These are phyloP conservation scores for Dendroctonus ponderosae DNA, from an alignment of 1,140 invertebrate genomes.

Conservation along the genomic window DNA sequence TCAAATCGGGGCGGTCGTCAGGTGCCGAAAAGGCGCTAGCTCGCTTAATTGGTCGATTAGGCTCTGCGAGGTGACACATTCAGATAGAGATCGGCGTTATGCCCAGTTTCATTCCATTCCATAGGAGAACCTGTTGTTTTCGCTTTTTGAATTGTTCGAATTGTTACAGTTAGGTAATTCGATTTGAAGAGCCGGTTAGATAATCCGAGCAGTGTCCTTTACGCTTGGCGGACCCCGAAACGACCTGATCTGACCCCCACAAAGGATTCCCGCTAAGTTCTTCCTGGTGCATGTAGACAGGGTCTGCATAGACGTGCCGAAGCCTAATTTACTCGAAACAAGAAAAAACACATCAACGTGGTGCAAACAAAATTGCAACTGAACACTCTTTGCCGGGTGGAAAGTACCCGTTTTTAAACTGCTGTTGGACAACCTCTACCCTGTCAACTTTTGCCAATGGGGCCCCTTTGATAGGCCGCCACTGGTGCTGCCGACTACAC, in stretches of 20 bases:
- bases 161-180: too few relatives aligned
- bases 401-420: too few relatives aligned
- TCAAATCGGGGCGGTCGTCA: slow-evolving; percentile 19
- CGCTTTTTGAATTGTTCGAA: too few relatives aligned
- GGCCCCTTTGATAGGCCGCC: background rate
- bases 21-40: slow-evolving; percentile 26
- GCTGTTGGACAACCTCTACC: too few relatives aligned
- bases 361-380: too few relatives aligned
- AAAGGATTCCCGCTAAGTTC: slow-evolving; percentile 29
- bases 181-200: background rate
- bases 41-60: slow-evolving; percentile 29
- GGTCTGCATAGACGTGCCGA: too few relatives aligned
- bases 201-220: slow-evolving; percentile 27
- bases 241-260: slow-evolving; percentile 31
- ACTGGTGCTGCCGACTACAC: background rate
- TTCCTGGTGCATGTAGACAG: slow-evolving; percentile 17
- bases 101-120: slow-evolving; percentile 4
- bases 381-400: too few relatives aligned
- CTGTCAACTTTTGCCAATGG: background rate
- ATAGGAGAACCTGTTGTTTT: too few relatives aligned
- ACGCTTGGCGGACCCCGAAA: slow-evolving; percentile 23
- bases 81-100: slow-evolving; percentile 20
- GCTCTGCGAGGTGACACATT: slow-evolving; percentile 19
- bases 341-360: too few relatives aligned
- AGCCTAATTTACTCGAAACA: too few relatives aligned